phyloP scores from a whole-genome alignment of 2,113 vertebrate genomes.

The Grammomys surdaster region DNA sequence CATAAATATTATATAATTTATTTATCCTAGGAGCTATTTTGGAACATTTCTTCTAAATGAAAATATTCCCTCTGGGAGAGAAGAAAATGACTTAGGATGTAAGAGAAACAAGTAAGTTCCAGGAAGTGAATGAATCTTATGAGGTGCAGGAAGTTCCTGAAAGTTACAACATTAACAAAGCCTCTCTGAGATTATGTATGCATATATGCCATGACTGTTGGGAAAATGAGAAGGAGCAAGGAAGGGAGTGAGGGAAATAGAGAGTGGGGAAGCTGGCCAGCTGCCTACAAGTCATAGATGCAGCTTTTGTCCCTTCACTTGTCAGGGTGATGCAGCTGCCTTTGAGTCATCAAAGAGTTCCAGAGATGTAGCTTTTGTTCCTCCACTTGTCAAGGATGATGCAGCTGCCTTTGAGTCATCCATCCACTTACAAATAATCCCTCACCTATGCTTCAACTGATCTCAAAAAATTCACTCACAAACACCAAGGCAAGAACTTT shows the following conservation, averaged over 20 bases:
- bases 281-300: not conserved
- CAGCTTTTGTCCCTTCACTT: too few relatives aligned
- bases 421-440: not conserved
- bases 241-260: not conserved
- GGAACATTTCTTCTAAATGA: not conserved
- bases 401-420: not conserved
- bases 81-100: not conserved
- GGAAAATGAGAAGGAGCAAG: not conserved
- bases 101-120: not conserved
- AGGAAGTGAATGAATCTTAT: not conserved
- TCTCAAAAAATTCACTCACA: not conserved
- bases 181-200: not conserved
- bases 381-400: too few relatives aligned
- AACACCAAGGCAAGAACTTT: not conserved
- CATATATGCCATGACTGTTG: not conserved
- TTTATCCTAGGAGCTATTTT: not conserved
- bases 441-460: not conserved
- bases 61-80: not conserved
- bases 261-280: not conserved
- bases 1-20: constrained; percentile 39
- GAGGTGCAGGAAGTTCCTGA: not conserved
- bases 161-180: not conserved
- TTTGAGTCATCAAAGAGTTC: not conserved
- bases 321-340: too few relatives aligned
- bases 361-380: too few relatives aligned